phyloP scores from a whole-genome alignment of 2,797 vertebrate species.

The Microcaecilia unicolor region DNA sequence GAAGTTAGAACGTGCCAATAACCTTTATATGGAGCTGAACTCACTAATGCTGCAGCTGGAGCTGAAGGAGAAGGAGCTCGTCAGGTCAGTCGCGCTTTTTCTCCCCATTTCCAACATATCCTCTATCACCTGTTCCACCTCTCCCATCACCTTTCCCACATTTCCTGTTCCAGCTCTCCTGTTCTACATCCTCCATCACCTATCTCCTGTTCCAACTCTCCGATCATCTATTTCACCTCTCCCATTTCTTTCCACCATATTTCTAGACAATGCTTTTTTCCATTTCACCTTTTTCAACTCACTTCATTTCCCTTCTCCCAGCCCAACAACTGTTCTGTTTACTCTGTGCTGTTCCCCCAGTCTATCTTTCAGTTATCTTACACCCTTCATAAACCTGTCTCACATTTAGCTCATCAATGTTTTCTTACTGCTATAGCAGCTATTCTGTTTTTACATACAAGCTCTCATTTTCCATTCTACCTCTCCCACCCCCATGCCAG shows the following conservation, averaged over 20 bases:
- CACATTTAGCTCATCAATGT: too few relatives aligned
- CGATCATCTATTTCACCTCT: not conserved
- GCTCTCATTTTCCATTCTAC: too few relatives aligned
- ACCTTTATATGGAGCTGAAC: slow-evolving; percentile 95
- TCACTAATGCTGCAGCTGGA: slow-evolving; percentile 94
- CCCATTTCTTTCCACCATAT: not conserved
- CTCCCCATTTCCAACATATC: not conserved
- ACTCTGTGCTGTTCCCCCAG: too few relatives aligned
- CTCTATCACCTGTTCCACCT: not conserved
- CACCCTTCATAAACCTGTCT: too few relatives aligned
- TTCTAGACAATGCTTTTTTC: not conserved
- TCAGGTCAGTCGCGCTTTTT: slow-evolving; percentile 62
- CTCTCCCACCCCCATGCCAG: too few relatives aligned
- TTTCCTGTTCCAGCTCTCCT: accelerated
- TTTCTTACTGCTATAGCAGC: too few relatives aligned
- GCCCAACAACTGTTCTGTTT: too few relatives aligned
- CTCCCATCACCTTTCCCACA: too few relatives aligned
- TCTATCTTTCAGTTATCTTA: too few relatives aligned
- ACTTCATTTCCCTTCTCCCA: accelerated
- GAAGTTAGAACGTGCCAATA: slow-evolving; percentile 91
- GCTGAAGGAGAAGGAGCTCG: slow-evolving; percentile 88
- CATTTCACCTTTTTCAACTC: not conserved
- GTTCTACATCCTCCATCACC: not conserved
- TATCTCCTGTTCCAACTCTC: not conserved
- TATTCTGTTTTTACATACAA: too few relatives aligned